Percentiles rank a stretch among this genome's conserved stretches.
Conservation (phyloP, 2,888 invertebrate genomes). For the Camptogramma bilineatum region DNA sequence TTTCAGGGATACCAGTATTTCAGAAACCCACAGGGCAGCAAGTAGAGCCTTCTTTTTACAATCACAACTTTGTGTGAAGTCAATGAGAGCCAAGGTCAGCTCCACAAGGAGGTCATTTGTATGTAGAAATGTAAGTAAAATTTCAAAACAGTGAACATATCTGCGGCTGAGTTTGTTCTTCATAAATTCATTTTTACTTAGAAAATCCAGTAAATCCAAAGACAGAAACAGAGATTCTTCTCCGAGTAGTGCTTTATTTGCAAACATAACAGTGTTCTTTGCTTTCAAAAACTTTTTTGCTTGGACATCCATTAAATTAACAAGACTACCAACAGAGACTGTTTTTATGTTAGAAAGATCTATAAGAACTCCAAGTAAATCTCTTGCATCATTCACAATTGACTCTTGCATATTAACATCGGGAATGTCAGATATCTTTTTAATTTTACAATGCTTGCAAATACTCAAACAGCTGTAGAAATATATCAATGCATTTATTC, state of each 20-base stretch:
- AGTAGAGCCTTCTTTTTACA: conserved; percentile 61
- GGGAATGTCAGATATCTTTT: conserved; percentile 69
- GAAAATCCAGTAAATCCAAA: conserved; percentile 60
- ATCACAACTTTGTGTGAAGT: conserved; percentile 65
- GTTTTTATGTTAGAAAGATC: conserved; percentile 67
- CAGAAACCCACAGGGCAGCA: conserved; percentile 83
- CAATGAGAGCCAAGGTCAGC: conserved; percentile 75
- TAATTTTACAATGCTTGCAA: conserved; percentile 69
- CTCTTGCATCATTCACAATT: conserved; percentile 67
- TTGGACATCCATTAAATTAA: conserved; percentile 58
- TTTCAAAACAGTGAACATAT: conserved; percentile 81
- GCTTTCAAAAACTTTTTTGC: conserved; percentile 62
- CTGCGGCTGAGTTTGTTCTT: conserved; percentile 55
- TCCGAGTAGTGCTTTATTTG: conserved; percentile 64
- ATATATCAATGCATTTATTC: conserved; percentile 65
- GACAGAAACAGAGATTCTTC: conserved; percentile 72
- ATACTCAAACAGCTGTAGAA: conserved; percentile 73
- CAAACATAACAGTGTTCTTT: conserved; percentile 49
- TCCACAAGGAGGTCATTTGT: conserved; percentile 77
- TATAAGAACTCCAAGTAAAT: conserved; percentile 63
- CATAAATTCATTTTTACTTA: conserved; percentile 55
- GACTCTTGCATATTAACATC: conserved; percentile 64
- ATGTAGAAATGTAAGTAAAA: conserved; percentile 81
- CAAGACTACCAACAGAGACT: conserved; percentile 60
- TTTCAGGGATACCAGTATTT: conserved; percentile 73